phyloP scores from a whole-genome alignment of 2,113 vertebrate species.

The Aegotheles bennettii region DNA sequence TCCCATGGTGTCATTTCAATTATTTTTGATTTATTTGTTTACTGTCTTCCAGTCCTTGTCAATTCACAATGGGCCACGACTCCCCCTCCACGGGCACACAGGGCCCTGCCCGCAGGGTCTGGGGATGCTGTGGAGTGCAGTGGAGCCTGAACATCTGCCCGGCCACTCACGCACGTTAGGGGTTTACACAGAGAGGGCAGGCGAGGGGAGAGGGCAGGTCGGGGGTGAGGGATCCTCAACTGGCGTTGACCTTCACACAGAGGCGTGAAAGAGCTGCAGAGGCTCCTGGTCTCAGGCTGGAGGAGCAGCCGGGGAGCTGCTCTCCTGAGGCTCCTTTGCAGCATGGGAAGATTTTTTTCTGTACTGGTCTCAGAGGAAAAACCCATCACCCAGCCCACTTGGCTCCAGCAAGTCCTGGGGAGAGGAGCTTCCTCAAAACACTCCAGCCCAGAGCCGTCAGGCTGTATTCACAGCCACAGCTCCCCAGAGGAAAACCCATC shows the following conservation, averaged over 20 bases:
- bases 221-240: neutral
- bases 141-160: neutral
- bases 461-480: neutral
- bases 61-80: neutral
- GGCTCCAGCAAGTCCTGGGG: neutral
- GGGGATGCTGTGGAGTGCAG: accelerated
- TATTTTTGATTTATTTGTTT: conserved; percentile 61
- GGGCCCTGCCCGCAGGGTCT: neutral
- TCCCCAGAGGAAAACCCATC: neutral
- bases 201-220: neutral
- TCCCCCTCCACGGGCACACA: neutral
- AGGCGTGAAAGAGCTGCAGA: neutral
- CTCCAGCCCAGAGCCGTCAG: neutral
- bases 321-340: neutral
- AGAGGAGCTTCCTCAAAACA: neutral
- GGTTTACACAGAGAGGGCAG: neutral
- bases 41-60: conserved; percentile 19
- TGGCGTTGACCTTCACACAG: neutral
- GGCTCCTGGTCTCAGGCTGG: neutral
- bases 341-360: neutral
- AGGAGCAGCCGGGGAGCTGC: neutral
- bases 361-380: neutral
- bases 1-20: conserved; percentile 47
- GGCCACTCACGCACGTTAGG: accelerated
- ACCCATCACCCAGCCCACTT: neutral